Evolutionary conservation across 2,888 invertebrate genomes (phyloP).

Genomic region (Drosophila mulleri): DNA sequence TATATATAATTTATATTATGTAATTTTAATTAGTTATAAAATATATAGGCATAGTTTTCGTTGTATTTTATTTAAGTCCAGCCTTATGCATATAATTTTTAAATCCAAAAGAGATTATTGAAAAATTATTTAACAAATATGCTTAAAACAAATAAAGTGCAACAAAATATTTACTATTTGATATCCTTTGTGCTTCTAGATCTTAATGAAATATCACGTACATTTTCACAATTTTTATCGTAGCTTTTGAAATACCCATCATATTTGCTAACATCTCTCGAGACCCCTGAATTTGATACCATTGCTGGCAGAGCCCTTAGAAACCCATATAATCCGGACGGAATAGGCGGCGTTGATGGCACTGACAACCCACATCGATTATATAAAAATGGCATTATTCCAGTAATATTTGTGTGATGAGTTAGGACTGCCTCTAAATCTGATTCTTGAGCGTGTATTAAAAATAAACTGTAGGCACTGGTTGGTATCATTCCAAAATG

Average conservation of each 20-base stretch:
- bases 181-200: constrained; percentile 40
- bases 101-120: constrained; percentile 34
- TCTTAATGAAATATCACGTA: constrained; percentile 52
- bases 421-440: constrained; percentile 84
- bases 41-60: constrained; percentile 2
- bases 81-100: constrained; percentile 54
- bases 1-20: too few relatives aligned
- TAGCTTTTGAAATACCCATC: constrained; percentile 71
- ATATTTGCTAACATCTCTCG: constrained; percentile 78
- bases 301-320: constrained; percentile 84
- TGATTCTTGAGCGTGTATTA: constrained; percentile 86
- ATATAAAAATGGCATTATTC: constrained; percentile 84
- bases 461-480: constrained; percentile 87
- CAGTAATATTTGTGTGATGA: constrained; percentile 84
- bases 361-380: constrained; percentile 83
- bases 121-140: constrained; percentile 9
- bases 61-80: constrained; percentile 36
- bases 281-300: constrained; percentile 71
- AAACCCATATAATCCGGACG: constrained; percentile 84
- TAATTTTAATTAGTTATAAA: neutral
- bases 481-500: constrained; percentile 86
- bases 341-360: constrained; percentile 84
- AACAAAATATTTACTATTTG: constrained; percentile 36
- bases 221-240: constrained; percentile 61
- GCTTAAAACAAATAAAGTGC: constrained; percentile 9